Evolutionary conservation across 1,140 invertebrate genomes (phyloP).

Genomic region (Drosophila ambigua): DNA sequence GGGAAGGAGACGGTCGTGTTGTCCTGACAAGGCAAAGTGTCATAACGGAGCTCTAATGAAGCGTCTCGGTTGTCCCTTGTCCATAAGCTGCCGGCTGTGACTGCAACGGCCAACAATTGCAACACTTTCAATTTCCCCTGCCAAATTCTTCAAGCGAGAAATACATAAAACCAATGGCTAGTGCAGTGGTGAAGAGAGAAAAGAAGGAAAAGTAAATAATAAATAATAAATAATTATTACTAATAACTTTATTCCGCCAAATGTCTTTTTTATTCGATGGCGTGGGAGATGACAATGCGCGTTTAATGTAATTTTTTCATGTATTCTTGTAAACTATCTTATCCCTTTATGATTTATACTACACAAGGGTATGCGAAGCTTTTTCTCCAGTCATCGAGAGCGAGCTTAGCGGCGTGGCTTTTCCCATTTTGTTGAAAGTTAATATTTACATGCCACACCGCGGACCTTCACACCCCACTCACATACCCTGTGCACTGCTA

Average conservation of each 20-base stretch:
- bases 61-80: conserved; percentile 50
- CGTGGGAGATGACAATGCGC: neutral
- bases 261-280: too few species aligned
- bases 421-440: conserved; percentile 79
- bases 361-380: conserved; percentile 30
- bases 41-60: conserved; percentile 74
- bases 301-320: too few species aligned
- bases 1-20: conserved; percentile 2
- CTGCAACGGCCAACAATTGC: conserved; percentile 74
- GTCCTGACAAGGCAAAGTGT: conserved; percentile 42
- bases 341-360: too few species aligned
- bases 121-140: conserved; percentile 64
- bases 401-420: conserved; percentile 50
- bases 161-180: conserved; percentile 26
- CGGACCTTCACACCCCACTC: neutral
- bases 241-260: too few species aligned
- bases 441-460: conserved; percentile 78
- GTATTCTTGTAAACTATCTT: too few species aligned
- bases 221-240: too few species aligned
- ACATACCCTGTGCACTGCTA: neutral
- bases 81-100: conserved; percentile 56
- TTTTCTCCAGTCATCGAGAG: conserved; percentile 62
- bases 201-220: neutral
- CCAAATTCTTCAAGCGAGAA: conserved; percentile 4
- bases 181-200: conserved; percentile 2